Base-by-base conservation (phyloP, 2,888 invertebrate genomes). In the Scaptomyza cyrtandrae region DNA sequence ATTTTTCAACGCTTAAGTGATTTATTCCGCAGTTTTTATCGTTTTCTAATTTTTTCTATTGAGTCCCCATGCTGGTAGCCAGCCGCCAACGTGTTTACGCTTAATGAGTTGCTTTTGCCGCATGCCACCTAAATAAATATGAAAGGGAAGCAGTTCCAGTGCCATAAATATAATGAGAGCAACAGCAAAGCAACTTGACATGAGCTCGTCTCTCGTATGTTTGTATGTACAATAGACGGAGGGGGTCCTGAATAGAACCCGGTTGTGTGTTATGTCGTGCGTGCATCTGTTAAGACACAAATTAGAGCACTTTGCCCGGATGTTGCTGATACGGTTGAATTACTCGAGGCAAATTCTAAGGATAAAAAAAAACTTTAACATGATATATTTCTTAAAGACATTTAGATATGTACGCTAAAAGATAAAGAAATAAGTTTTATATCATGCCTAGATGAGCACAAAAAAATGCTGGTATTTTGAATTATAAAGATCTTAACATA, bases 21-120 rank as follows among this genome's bases (percentile, higher is more conserved):
- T 86, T 88, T 85, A 78, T 86, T 77, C 78, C 80, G 83, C 73
- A 82, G 80, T 86, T 86, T 86, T 89, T 78, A 85, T 86, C 79
- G 75, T 88, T 86, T 85, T 88, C 88, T 89, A 86, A 86, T 83
- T 83, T 88, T 61, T 80, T 64, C 65, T 52, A 80, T 81, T 84
- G 74, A 56, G 58, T 49, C 44, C 46, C 45, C 16, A 16, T 31
- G 60, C 60, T 35, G 29, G 9, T 39, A 14, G 39, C 35, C 24
- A 24, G 27, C 63, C 52, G 9, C 14, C 56, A 43, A 58, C 46
- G 56, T 56, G 60, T 61, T 72, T 66, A 49, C 68, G 43, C 63
- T 58, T 84, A 84, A 83, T 86, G 86, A 80, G 82, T 72, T 79
- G 61, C 59, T 63, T 4, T 68, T 62, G 61, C 48, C 52, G 70